A percentile compares a stretch with the other conserved stretches of the same genome.
phyloP scores from a whole-genome alignment of 2,113 vertebrate genomes.

The Heterotis niloticus region DNA sequence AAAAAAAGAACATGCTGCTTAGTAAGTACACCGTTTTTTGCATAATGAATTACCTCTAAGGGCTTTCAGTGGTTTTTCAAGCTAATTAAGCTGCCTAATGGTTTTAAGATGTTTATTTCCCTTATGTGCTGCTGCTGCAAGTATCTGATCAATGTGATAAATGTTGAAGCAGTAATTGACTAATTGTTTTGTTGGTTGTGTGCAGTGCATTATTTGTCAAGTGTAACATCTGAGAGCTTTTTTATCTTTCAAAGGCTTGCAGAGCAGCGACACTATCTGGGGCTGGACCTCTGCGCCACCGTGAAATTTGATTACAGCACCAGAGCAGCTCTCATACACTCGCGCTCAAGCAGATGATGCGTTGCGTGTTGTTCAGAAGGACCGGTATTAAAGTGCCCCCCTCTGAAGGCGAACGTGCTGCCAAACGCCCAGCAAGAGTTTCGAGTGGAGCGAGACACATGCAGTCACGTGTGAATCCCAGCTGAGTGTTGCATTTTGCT shows the following conservation, averaged over 20 bases:
- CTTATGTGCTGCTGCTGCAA: constrained; percentile 28
- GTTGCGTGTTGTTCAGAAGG: background rate
- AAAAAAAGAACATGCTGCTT: background rate
- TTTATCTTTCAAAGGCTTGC: too few relatives aligned
- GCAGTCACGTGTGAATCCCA: background rate
- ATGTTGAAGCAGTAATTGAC: constrained; percentile 53
- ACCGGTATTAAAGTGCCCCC: background rate
- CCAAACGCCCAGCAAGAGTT: background rate
- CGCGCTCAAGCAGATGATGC: too few relatives aligned
- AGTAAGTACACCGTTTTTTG: background rate
- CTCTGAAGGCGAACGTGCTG: too few relatives aligned
- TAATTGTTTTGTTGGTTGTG: constrained; percentile 17
- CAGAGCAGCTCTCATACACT: background rate
- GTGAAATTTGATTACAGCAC: background rate
- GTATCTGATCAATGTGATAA: constrained; percentile 46
- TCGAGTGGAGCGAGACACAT: background rate
- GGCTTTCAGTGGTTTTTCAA: constrained; percentile 22
- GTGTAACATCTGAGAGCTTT: too few relatives aligned
- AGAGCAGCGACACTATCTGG: background rate
- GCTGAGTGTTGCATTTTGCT: background rate
- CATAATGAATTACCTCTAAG: constrained; percentile 39
- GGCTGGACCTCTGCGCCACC: background rate
- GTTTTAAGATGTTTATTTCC: constrained; percentile 53
- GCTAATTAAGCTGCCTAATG: constrained; percentile 60
- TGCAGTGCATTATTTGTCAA: background rate